Evolutionary conservation across 2,888 invertebrate species (phyloP), one percentile per base, ranked within the genome.

Genomic region (Panopea generosa): DNA sequence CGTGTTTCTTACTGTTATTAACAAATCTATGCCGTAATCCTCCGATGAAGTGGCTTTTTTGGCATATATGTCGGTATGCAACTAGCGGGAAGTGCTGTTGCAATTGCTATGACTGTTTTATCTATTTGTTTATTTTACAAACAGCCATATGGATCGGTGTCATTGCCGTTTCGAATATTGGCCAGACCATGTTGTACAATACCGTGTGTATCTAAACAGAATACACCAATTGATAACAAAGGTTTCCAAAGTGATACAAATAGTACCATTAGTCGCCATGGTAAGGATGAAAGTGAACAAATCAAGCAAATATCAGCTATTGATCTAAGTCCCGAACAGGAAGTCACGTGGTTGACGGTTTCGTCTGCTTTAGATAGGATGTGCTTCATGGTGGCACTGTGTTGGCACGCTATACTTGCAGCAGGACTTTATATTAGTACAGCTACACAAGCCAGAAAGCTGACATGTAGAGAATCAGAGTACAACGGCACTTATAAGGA

Each of bases 41-140:
- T 83, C 85, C 1, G 83, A 85, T 22, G 83, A 83, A 43, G 72
- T 83, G 50, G 82, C 84, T 1, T 66, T 16, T 66, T 85, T 24
- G 77, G 82, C 6, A 47, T 82, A 9, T 85, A 77, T 47, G 78
- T 83, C 3, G 78, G 82, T 2, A 63, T 82, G 6, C 75, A 83
- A 50, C 73, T 85, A 6, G 33, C 78, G 14, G 77, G 83, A 9
- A 82, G 85, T 50, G 82, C 73, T 4, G 55, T 82, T 3, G 76
- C 82, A n/a, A 73, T 83, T 11, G 16, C 76, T 22, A 56, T 79
- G 22, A 83, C 85, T 2, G 75, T 82, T 2, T 50, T 80, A 9
- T 78, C 85, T 4, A 62, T 84, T 2, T 61, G 63, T 38, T 49
- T 74, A 20, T 78, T 77, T 27, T 56, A 77, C 43, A 82, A 74